Evolutionary conservation across 1,140 invertebrate genomes (phyloP).

Genomic region (Caenorhabditis briggsae): DNA sequence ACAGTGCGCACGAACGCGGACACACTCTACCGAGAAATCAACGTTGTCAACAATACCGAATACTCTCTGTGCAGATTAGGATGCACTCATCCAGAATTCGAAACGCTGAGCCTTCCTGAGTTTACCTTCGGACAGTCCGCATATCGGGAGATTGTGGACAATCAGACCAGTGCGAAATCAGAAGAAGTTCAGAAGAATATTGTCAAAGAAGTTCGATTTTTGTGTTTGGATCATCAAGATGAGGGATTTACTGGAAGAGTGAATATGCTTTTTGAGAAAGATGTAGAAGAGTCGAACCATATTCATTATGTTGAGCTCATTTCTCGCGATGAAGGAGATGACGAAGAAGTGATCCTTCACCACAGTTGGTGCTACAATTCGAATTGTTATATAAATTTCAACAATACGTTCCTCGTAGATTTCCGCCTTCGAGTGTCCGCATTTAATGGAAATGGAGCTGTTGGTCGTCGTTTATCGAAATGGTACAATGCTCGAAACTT

Average conservation of each 20-base stretch:
- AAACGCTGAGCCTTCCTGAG: background rate
- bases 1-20: background rate
- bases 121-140: background rate
- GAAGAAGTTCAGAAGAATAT: background rate
- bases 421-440: background rate
- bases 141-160: background rate
- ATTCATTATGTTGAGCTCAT: background rate
- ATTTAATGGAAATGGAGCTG: background rate
- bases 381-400: conserved; percentile 8
- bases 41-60: background rate
- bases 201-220: background rate
- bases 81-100: background rate
- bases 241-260: background rate
- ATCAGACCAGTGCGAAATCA: too few species aligned
- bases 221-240: background rate
- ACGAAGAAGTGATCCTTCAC: background rate
- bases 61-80: conserved; percentile 13
- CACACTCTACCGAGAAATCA: background rate
- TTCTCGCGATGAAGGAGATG: background rate
- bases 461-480: background rate
- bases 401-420: background rate
- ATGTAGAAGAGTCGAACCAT: background rate
- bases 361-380: conserved; percentile 2
- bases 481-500: background rate
- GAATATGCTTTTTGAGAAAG: background rate